These are phyloP conservation scores for Pterocles orientalis DNA, from an alignment of 2,113 vertebrate genomes.

Conservation along the genomic window DNA sequence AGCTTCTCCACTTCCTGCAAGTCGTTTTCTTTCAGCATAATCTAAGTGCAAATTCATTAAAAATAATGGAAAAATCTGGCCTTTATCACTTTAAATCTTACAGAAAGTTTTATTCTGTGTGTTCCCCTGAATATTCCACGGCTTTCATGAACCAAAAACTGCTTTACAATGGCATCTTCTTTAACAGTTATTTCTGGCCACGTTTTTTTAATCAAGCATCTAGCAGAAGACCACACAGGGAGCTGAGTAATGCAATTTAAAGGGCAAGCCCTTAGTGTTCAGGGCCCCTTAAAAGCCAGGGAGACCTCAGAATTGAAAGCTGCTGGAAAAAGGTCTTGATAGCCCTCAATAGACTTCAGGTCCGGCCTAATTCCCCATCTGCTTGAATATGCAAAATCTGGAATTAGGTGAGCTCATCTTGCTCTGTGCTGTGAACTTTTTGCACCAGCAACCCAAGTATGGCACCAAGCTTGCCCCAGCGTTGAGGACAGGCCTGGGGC, in stretches of 20 bases:
- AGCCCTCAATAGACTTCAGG: not conserved
- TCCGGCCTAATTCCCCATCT: not conserved
- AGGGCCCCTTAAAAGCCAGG: not conserved
- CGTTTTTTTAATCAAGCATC: not conserved
- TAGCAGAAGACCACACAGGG: not conserved
- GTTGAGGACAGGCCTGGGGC: fast-evolving
- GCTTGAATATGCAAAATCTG: not conserved
- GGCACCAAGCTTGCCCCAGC: not conserved
- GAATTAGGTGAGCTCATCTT: not conserved
- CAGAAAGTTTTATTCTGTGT: not conserved
- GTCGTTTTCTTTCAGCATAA: not conserved
- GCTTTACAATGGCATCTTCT: not conserved
- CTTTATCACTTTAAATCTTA: not conserved
- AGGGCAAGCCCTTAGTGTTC: not conserved
- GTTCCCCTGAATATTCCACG: not conserved
- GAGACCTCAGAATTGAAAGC: not conserved
- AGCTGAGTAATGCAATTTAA: not conserved
- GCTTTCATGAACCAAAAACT: not conserved
- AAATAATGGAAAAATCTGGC: not conserved
- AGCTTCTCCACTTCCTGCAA: not conserved
- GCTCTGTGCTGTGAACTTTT: not conserved
- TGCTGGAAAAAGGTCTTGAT: not conserved
- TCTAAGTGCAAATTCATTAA: not conserved
- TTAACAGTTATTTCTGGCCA: not conserved
- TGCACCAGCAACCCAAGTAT: not conserved